Conservation (phyloP, 2,113 vertebrate genomes). For the Myrmecophaga tridactyla region DNA sequence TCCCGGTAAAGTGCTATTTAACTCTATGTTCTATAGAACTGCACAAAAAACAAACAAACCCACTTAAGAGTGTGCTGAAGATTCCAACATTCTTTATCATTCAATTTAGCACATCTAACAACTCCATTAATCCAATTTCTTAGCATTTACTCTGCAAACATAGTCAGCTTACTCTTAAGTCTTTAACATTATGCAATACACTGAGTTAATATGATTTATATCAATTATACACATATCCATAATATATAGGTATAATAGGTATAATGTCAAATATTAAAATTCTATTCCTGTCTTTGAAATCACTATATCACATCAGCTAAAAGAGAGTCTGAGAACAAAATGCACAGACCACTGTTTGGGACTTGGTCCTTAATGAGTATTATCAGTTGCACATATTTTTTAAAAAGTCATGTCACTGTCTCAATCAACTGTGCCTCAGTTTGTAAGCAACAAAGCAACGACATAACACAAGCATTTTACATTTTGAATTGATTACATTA, state of each 20-base stretch:
- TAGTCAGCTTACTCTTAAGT: not conserved
- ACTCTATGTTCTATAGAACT: not conserved
- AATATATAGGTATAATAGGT: not conserved
- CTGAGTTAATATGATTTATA: not conserved
- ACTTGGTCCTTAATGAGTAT: not conserved
- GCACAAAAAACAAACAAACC: not conserved
- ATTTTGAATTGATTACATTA: not conserved
- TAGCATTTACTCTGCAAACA: not conserved
- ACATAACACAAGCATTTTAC: not conserved
- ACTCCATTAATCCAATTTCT: not conserved
- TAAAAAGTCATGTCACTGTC: not conserved
- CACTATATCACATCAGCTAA: not conserved
- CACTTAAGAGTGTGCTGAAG: not conserved
- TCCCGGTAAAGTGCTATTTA: not conserved
- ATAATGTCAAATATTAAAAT: not conserved
- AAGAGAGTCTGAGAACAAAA: slow-evolving; percentile 14
- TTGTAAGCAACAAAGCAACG: not conserved
- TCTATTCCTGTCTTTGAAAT: slow-evolving; percentile 12
- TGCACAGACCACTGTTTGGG: not conserved
- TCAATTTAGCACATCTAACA: not conserved
- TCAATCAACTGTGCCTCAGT: not conserved
- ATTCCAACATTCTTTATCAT: not conserved
- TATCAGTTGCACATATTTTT: not conserved
- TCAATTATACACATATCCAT: not conserved
- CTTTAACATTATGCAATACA: not conserved